These are phyloP conservation scores for Megalopta genalis DNA, from an alignment of 1,140 invertebrate species.

Conservation along the genomic window DNA sequence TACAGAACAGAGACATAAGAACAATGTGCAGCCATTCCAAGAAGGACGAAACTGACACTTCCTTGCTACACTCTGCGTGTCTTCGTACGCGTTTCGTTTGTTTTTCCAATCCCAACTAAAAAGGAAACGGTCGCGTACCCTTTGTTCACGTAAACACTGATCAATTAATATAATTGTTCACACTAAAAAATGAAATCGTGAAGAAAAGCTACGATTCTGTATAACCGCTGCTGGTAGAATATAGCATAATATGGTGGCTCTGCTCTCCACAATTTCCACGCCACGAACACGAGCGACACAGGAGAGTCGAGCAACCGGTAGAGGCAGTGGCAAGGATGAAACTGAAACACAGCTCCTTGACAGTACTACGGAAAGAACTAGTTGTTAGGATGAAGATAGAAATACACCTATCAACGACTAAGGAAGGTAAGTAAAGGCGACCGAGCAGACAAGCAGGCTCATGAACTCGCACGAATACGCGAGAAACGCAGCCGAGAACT, in stretches of 20 bases:
- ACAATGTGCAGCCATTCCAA: slow-evolving; percentile 70
- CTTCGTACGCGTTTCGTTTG: slow-evolving; percentile 46
- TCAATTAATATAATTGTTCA: slow-evolving; percentile 14
- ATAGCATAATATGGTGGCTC: slow-evolving; percentile 69
- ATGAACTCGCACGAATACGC: slow-evolving; percentile 58
- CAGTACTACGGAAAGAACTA: slow-evolving; percentile 22
- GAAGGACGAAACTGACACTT: slow-evolving; percentile 66
- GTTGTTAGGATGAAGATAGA: slow-evolving; percentile 30
- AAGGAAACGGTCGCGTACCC: slow-evolving; percentile 34
- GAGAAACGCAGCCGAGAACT: slow-evolving; percentile 54
- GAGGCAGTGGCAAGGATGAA: slow-evolving; percentile 31
- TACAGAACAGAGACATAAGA: slow-evolving; percentile 40
- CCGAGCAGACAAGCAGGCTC: slow-evolving; percentile 51
- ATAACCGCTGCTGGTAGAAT: slow-evolving; percentile 48
- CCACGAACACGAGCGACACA: slow-evolving; percentile 56
- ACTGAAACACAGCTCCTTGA: slow-evolving; percentile 25
- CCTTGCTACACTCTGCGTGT: slow-evolving; percentile 42
- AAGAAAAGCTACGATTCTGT: slow-evolving; percentile 29
- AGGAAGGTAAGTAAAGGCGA: slow-evolving; percentile 7
- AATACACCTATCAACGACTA: slow-evolving; percentile 37
- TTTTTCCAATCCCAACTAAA: slow-evolving; percentile 34
- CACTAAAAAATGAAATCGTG: slow-evolving; percentile 6
- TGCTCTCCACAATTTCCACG: slow-evolving; percentile 61
- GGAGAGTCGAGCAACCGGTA: slow-evolving; percentile 33
- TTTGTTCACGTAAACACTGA: neutral